Percentiles rank a stretch among this genome's conserved stretches.
phyloP scores from a whole-genome alignment of 2,797 vertebrate genomes.

The Danio aesculapii region DNA sequence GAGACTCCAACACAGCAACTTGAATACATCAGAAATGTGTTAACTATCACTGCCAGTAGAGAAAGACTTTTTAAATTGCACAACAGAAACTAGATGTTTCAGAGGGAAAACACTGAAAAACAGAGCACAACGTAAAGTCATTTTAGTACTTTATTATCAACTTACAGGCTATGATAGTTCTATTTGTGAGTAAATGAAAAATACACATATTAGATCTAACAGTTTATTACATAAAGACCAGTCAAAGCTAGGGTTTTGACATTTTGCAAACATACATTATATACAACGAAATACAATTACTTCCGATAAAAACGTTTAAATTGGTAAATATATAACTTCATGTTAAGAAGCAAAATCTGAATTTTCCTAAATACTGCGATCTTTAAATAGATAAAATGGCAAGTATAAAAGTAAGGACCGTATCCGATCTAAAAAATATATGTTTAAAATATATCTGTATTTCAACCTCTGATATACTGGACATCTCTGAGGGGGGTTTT shows the following conservation, averaged over 20 bases:
- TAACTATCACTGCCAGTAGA: constrained; percentile 52
- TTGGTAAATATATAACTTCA: constrained; percentile 87
- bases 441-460: constrained; percentile 31
- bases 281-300: constrained; percentile 80
- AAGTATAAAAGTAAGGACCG: constrained; percentile 88
- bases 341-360: constrained; percentile 82
- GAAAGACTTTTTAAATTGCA: constrained; percentile 45
- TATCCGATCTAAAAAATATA: constrained; percentile 74
- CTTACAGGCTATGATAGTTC: constrained; percentile 78
- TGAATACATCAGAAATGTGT: constrained; percentile 17
- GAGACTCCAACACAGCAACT: background rate
- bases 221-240: constrained; percentile 57
- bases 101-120: background rate
- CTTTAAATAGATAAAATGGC: constrained; percentile 89
- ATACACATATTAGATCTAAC: constrained; percentile 78
- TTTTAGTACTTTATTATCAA: constrained; percentile 85
- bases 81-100: background rate
- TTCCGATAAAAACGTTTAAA: constrained; percentile 84
- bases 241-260: constrained; percentile 68
- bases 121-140: constrained; percentile 15
- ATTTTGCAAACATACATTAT: constrained; percentile 71
- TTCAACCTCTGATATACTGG: constrained; percentile 8
- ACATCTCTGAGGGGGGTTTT: constrained; percentile 34
- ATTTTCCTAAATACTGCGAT: constrained; percentile 91
- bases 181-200: constrained; percentile 81